phyloP scores from a whole-genome alignment of 2,888 invertebrate genomes.

The Molorchus minor region DNA sequence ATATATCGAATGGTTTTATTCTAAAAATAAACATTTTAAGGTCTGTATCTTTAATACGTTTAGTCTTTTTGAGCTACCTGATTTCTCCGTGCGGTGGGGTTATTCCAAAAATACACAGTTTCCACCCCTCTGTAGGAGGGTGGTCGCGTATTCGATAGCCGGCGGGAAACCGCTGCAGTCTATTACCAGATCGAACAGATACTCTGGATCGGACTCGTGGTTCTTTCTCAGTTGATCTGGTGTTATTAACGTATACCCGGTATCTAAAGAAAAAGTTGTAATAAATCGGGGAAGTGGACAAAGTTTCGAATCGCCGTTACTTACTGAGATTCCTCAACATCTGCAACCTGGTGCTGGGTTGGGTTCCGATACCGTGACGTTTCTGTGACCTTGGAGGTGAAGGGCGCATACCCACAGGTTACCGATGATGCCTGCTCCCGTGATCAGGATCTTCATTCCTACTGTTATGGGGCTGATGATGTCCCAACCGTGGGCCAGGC shows the following conservation, averaged over 20 bases:
- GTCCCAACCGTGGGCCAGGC: constrained; percentile 75
- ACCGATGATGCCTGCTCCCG: constrained; percentile 80
- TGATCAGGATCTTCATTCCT: constrained; percentile 70
- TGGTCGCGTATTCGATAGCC: constrained; percentile 72
- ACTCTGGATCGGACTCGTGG: constrained; percentile 58
- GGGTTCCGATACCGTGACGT: constrained; percentile 75
- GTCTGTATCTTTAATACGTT: not conserved
- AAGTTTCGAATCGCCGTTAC: constrained; percentile 11
- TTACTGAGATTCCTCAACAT: constrained; percentile 66
- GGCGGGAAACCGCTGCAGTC: constrained; percentile 78
- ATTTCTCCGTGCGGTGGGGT: constrained; percentile 66
- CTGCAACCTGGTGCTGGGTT: constrained; percentile 65
- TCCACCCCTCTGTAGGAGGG: constrained; percentile 69
- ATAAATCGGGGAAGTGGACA: not conserved
- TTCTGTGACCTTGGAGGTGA: constrained; percentile 74
- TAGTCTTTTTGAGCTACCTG: constrained; percentile 44
- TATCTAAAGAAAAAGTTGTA: constrained; percentile 61
- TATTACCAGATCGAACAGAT: constrained; percentile 71
- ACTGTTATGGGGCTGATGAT: constrained; percentile 69
- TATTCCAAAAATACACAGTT: constrained; percentile 77
- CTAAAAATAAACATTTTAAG: constrained; percentile 54
- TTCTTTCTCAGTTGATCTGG: constrained; percentile 66
- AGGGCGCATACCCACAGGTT: constrained; percentile 73
- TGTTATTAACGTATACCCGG: constrained; percentile 68
- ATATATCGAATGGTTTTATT: constrained; percentile 69